A percentile compares a stretch with the other conserved stretches of the same genome.
phyloP scores from a whole-genome alignment of 2,113 vertebrate genomes.

The Clarias macrocephalus region DNA sequence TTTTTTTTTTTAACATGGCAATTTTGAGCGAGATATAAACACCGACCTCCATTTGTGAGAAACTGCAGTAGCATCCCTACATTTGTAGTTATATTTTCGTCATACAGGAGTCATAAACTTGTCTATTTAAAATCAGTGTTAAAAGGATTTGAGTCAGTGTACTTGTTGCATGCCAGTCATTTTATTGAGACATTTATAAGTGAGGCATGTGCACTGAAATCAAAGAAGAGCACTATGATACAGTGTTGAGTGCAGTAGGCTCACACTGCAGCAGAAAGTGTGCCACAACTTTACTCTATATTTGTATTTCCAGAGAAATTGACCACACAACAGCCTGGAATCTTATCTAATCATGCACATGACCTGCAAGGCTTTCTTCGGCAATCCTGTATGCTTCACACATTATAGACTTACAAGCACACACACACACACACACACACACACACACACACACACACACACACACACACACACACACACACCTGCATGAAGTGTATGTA shows the following conservation, averaged over 20 bases:
- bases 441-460: constrained; percentile 4
- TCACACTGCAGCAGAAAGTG: not conserved
- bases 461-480: constrained; percentile 2
- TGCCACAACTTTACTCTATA: not conserved
- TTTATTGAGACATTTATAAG: not conserved
- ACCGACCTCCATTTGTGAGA: not conserved
- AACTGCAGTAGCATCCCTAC: not conserved
- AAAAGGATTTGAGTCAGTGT: not conserved
- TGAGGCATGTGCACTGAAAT: not conserved
- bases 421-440: not conserved
- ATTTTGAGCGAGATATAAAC: not conserved
- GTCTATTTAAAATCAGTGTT: not conserved
- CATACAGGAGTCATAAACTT: not conserved
- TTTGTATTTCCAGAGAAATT: not conserved
- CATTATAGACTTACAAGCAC: not conserved
- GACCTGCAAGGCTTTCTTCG: not conserved
- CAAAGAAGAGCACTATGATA: not conserved
- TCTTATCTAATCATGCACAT: not conserved
- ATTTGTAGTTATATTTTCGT: not conserved
- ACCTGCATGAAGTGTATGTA: constrained; percentile 25
- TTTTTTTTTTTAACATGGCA: too few species aligned
- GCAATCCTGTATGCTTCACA: not conserved
- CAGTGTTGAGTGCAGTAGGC: not conserved
- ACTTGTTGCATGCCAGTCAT: not conserved
- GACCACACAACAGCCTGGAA: not conserved